phyloP scores from a whole-genome alignment of 2,113 vertebrate genomes.

The Tylochromis polylepis region DNA sequence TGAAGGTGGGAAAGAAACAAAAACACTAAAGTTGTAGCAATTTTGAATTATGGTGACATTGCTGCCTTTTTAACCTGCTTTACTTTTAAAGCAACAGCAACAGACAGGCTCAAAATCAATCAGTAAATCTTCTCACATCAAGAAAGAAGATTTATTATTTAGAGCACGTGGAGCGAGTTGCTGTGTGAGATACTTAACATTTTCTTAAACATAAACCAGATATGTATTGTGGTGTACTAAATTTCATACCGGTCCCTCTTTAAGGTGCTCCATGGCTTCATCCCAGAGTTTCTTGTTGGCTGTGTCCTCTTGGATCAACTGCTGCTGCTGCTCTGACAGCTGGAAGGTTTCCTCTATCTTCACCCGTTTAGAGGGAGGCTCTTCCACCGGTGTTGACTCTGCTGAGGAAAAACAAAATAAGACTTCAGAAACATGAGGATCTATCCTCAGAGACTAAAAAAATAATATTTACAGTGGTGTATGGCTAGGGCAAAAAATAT shows the following conservation, averaged over 20 bases:
- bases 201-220: background rate
- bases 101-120: background rate
- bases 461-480: background rate
- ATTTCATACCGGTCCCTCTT: constrained; percentile 88
- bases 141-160: background rate
- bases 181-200: background rate
- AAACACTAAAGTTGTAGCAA: background rate
- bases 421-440: background rate
- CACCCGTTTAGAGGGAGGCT: constrained; percentile 78
- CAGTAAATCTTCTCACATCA: background rate
- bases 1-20: background rate
- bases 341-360: constrained; percentile 88
- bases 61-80: background rate
- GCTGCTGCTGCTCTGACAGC: constrained; percentile 85
- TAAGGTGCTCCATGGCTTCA: constrained; percentile 87
- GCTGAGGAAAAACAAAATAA: constrained; percentile 37
- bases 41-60: background rate
- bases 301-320: constrained; percentile 86
- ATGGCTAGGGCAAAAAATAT: background rate
- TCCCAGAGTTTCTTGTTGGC: constrained; percentile 96
- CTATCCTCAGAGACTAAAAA: background rate
- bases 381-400: constrained; percentile 37
- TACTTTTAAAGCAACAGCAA: background rate
- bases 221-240: background rate
- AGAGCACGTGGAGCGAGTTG: background rate